Evolutionary conservation across 2,888 invertebrate genomes (phyloP).

Genomic region (Teleogryllus oceanicus): DNA sequence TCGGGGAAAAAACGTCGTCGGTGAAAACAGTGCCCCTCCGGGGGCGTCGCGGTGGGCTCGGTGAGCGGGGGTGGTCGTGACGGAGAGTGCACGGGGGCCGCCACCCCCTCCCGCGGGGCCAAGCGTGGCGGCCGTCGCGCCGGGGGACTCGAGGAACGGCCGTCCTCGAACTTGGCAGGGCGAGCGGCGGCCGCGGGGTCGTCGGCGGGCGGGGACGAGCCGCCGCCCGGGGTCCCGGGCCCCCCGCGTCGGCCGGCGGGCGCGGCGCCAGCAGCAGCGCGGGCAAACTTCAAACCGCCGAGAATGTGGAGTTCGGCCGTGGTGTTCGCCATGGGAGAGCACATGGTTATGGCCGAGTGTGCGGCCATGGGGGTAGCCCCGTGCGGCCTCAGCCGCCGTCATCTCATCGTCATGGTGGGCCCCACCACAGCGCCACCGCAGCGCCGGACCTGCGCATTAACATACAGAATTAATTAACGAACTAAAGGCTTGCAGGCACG

Average conservation of each 20-base stretch:
- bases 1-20: background rate
- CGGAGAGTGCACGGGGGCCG: conserved; percentile 68
- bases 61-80: conserved; percentile 79
- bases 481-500: too few species aligned
- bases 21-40: too few species aligned
- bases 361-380: background rate
- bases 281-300: background rate
- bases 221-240: background rate
- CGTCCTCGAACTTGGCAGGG: conserved; percentile 88
- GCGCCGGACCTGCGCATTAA: too few species aligned
- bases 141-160: conserved; percentile 83
- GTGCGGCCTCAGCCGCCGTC: background rate
- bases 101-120: conserved; percentile 58
- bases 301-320: background rate
- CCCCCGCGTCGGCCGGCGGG: background rate
- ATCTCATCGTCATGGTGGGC: background rate
- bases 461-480: too few species aligned
- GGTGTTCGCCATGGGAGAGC: background rate
- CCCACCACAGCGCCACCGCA: background rate
- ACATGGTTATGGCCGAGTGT: background rate
- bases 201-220: background rate
- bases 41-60: background rate
- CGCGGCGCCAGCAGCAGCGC: background rate
- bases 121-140: conserved; percentile 71
- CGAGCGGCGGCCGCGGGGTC: conserved; percentile 59